Base-by-base conservation (phyloP, 2,888 invertebrate genomes). In the Bimastos eiseni region DNA sequence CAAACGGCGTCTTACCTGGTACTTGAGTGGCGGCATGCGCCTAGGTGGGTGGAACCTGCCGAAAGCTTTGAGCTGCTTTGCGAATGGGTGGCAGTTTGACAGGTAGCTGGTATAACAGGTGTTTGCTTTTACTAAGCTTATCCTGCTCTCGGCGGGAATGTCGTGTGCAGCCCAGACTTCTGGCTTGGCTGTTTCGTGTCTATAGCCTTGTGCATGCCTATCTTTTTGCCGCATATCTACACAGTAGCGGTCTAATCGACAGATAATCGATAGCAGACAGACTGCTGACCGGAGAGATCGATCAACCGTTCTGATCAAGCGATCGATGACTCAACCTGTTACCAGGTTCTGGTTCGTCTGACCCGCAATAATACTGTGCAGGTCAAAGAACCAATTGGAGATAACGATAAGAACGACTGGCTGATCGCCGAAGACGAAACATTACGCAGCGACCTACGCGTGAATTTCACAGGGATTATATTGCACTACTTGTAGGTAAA, bases 151-250 rank as follows among this genome's bases (percentile, higher is more conserved):
- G n/a, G 70, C n/a, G 70, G 70, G 30, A 13, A 70, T 70, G 70
- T 70, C n/a, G 30, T 70, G 70, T n/a, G 11, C 70, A 70, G 70
- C 70, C 30, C 11, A 70, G 70, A 70, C 70, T n/a, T 30, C 70
- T 70, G 30, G 30, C n/a, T 70, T 70, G 70, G n/a, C 70, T 70
- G 19, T 8, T 70, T n/a, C 30, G 70, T 70, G 30, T 30, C 4
- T 30, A n/a, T n/a, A n/a, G 70, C 70, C 70, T 70, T n/a, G 70
- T 70, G n/a, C 70, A n/a, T 70, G 70, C 70, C 70, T 70, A n/a
- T 70, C 70, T 3, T 30, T 70, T n/a, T 70, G 17, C 30, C n/a
- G 70, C n/a, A n/a, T 70, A 70, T n/a, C 70, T n/a, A 70, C 70
- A n/a, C 49, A 49, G 49, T 19, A 49, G 19, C 41, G 49, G 11